Evolutionary conservation across 2,797 vertebrate species (phyloP), one percentile per base, ranked within the genome.

Genomic region (Erithacus rubecula): DNA sequence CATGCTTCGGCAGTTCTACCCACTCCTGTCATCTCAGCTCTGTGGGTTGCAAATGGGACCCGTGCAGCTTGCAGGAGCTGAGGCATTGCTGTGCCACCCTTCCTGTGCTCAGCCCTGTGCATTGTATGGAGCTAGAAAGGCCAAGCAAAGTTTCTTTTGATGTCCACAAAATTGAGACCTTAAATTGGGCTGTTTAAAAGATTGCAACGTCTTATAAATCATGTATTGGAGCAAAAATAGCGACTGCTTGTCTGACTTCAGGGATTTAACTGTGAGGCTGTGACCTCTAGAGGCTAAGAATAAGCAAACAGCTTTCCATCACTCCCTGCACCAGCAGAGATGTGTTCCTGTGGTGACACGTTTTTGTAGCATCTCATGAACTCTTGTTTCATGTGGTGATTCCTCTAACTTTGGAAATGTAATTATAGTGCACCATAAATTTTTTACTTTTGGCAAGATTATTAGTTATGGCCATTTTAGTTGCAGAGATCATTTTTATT

Each of bases 261-360:
- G 93, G 86, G 90, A 87, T 96, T 96, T 92, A 92, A 87, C 89
- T 96, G 89, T 63, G 94, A 94, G 93, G 92, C 80, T 83, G 63
- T 94, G 94, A 95, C 94, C 89, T 94, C 94, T 93, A 91, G 94
- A 96, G 95, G 94, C 94, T 95, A 93, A 96, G 94, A 96, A 90
- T 94, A 95, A 92, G 76, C 78, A 87, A 89, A 60, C 84, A 81
- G 90, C 87, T 93, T 95, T 95, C 85, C 67, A 74, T 93, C 85
- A 39, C 49, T 75, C 83, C 56, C 53, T 83, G 72, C 68, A 88
- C 74, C 47, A 49, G 59, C 84, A 78, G 80, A 86, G 75, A 24
- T 22, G 26, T 74, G 44, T 76, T 92, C 72, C 26, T 70, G 69
- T 63, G 58, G 60, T 77, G 91, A 59, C 69, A 74, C 37, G 7